phyloP scores from a whole-genome alignment of 1,140 invertebrate genomes.

The Plodia interpunctella region DNA sequence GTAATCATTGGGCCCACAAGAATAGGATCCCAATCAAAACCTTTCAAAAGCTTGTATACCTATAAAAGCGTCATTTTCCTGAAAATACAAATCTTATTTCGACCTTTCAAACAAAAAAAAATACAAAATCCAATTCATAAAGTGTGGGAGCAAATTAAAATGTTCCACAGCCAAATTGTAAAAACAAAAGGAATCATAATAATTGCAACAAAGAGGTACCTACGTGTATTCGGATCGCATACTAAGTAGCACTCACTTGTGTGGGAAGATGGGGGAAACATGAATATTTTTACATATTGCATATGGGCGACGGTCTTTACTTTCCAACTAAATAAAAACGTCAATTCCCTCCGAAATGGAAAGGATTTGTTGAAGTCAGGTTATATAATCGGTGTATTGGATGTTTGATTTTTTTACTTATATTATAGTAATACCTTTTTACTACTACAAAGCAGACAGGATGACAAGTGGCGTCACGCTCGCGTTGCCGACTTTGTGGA shows the following conservation, averaged over 20 bases:
- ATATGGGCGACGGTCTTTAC: neutral
- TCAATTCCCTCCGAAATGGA: neutral
- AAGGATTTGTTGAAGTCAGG: neutral
- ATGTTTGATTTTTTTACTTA: too few species aligned
- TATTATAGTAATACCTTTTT: too few species aligned
- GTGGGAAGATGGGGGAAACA: neutral
- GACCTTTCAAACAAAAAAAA: too few species aligned
- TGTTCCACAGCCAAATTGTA: neutral
- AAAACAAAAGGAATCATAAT: neutral
- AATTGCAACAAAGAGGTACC: slow-evolving; percentile 3
- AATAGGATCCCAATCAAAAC: too few species aligned
- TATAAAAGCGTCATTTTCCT: too few species aligned
- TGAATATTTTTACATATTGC: slow-evolving; percentile 7
- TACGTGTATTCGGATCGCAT: slow-evolving; percentile 1
- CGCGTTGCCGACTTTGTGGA: too few species aligned
- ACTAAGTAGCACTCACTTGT: neutral
- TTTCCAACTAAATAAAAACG: neutral
- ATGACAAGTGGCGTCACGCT: too few species aligned
- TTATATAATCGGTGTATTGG: neutral
- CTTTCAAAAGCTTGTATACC: too few species aligned
- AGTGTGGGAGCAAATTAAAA: neutral
- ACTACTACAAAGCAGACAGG: too few species aligned
- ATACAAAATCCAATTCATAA: neutral
- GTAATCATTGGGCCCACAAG: too few species aligned
- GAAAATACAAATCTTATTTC: too few species aligned